A percentile compares a stretch with the other conserved stretches of the same genome.
Conservation (phyloP, 2,888 invertebrate genomes). For the Clistopyga incitator region DNA sequence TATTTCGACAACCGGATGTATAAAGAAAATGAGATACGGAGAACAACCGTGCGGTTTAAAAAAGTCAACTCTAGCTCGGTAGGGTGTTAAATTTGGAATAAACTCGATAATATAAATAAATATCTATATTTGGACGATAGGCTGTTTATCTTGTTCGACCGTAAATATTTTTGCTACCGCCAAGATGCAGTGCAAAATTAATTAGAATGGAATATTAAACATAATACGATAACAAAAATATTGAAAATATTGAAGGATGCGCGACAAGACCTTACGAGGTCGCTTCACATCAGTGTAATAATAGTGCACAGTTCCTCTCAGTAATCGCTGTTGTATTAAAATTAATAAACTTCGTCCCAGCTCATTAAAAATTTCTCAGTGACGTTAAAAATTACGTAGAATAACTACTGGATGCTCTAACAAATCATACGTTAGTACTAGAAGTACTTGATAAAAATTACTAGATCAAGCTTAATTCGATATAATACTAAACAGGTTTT, state of each 20-base stretch:
- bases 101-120: conserved; percentile 3
- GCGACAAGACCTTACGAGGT: conserved; percentile 7
- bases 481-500: conserved; percentile 45
- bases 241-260: not conserved
- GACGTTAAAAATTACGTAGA: conserved; percentile 23
- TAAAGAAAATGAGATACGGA: not conserved
- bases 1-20: not conserved
- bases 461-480: conserved; percentile 27
- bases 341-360: conserved; percentile 20
- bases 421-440: conserved; percentile 16
- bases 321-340: conserved; percentile 14
- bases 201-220: conserved; percentile 23
- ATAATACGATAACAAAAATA: conserved; percentile 3
- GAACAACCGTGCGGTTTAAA: not conserved
- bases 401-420: conserved; percentile 3
- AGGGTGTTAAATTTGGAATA: conserved; percentile 17
- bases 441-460: conserved; percentile 33
- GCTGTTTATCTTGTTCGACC: conserved; percentile 37
- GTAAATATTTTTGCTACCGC: conserved; percentile 49
- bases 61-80: conserved; percentile 8
- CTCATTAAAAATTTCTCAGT: not conserved
- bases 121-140: conserved; percentile 30
- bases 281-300: conserved; percentile 18
- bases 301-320: conserved; percentile 34
- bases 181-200: conserved; percentile 45